These are phyloP conservation scores for Drosophila lini DNA, from an alignment of 1,140 invertebrate genomes.

Conservation along the genomic window DNA sequence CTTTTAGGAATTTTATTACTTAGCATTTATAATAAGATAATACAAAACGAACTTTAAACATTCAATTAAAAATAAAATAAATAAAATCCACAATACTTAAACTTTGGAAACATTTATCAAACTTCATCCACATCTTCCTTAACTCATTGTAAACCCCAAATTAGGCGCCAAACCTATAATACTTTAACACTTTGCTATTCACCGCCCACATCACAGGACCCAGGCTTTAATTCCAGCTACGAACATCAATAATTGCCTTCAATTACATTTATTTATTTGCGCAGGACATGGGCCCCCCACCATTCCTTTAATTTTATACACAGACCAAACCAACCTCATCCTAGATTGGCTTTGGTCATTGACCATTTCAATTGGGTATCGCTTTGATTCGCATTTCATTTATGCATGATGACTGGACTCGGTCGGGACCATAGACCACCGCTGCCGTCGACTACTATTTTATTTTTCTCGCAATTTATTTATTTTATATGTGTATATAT, in stretches of 20 bases:
- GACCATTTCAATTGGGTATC: slow-evolving; percentile 75
- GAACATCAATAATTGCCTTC: slow-evolving; percentile 79
- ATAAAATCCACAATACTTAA: too few species aligned
- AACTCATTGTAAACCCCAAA: slow-evolving; percentile 3
- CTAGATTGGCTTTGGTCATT: slow-evolving; percentile 57
- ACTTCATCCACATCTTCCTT: not conserved
- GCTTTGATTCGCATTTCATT: slow-evolving; percentile 81
- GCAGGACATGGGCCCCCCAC: slow-evolving; percentile 22
- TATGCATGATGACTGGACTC: slow-evolving; percentile 60
- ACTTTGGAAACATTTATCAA: not conserved
- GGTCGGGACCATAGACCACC: slow-evolving; percentile 26
- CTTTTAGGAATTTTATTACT: rapidly evolving
- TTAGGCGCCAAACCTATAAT: slow-evolving; percentile 6
- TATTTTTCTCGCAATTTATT: slow-evolving; percentile 64
- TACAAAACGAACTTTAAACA: rapidly evolving
- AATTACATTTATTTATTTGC: slow-evolving; percentile 82
- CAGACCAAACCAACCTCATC: slow-evolving; percentile 40
- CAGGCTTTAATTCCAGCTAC: slow-evolving; percentile 61
- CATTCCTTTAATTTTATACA: slow-evolving; percentile 19
- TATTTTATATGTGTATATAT: slow-evolving; percentile 41
- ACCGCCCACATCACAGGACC: slow-evolving; percentile 5
- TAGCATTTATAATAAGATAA: too few species aligned
- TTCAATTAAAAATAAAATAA: too few species aligned
- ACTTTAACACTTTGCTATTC: slow-evolving; percentile 5
- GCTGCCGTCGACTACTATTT: slow-evolving; percentile 63